phyloP scores from a whole-genome alignment of 37 sponge, comb jelly and placozoan species.

The Cladorhizidae sp. region DNA sequence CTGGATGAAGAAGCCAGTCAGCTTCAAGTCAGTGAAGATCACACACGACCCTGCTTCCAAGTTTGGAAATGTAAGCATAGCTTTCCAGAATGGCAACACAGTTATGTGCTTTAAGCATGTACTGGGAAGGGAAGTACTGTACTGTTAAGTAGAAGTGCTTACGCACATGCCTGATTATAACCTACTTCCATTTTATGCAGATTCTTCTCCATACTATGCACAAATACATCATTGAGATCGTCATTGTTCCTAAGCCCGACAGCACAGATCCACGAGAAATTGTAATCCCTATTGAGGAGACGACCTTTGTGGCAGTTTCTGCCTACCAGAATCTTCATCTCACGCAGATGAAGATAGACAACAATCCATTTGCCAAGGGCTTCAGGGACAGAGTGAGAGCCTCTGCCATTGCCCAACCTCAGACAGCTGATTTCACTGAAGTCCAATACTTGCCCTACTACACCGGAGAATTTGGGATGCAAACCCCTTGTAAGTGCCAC shows the following conservation, averaged over 20 bases:
- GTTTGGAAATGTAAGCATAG: constrained; percentile 34
- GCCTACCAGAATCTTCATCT: constrained; percentile 71
- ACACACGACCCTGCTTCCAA: constrained; percentile 32
- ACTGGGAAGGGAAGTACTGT: not conserved
- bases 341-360: too few relatives aligned
- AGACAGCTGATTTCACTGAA: not conserved
- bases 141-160: too few relatives aligned
- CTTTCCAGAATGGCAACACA: not conserved
- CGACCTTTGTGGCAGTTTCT: constrained; percentile 69
- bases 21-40: constrained; percentile 70
- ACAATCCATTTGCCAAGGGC: too few relatives aligned
- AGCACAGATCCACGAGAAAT: not conserved
- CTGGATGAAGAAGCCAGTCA: constrained; percentile 75
- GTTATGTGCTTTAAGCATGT: too few relatives aligned
- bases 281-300: constrained; percentile 1
- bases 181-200: too few relatives aligned
- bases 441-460: too few relatives aligned
- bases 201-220: constrained; percentile 72
- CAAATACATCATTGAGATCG: constrained; percentile 43
- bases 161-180: too few relatives aligned
- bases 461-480: too few relatives aligned
- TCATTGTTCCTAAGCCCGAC: not conserved
- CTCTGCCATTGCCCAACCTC: not conserved
- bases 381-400: constrained; percentile 31
- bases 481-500: too few relatives aligned